Evolutionary conservation across 2,888 invertebrate species (phyloP).

Genomic region (Mellilla xanthometata): DNA sequence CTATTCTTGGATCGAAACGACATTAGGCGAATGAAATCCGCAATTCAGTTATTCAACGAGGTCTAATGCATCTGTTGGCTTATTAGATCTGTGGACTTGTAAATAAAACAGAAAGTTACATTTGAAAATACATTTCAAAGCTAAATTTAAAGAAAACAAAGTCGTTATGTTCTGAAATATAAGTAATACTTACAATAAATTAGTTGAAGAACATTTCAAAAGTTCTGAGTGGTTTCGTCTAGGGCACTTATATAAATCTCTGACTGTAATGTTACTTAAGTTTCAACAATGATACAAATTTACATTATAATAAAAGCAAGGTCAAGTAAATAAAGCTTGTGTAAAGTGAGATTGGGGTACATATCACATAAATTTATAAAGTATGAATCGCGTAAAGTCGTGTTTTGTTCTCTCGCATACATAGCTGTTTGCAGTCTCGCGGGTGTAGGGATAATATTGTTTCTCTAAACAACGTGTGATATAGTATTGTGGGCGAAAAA

Average conservation of each 20-base stretch:
- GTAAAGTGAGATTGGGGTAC: background rate
- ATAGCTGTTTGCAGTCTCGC: constrained; percentile 4
- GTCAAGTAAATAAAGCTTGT: background rate
- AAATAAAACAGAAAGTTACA: too few relatives aligned
- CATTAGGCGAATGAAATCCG: constrained; percentile 40
- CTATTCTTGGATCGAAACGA: constrained; percentile 50
- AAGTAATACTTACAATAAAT: background rate
- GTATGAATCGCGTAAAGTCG: background rate
- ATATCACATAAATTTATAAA: background rate
- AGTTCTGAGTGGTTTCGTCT: background rate
- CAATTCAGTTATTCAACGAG: constrained; percentile 20
- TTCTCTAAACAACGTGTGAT: constrained; percentile 23
- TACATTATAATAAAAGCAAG: background rate
- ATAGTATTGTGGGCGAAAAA: constrained; percentile 30
- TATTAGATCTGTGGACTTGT: background rate
- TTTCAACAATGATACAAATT: background rate
- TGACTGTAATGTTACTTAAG: background rate
- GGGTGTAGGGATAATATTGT: constrained; percentile 18
- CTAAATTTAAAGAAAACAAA: background rate
- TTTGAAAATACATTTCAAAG: background rate
- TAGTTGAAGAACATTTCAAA: background rate
- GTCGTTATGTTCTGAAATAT: too few relatives aligned
- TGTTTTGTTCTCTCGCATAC: constrained; percentile 1
- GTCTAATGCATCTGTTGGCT: background rate
- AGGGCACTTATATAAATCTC: background rate